Base-by-base conservation (phyloP, 1,140 invertebrate species). In the Ceratina calcarata region DNA sequence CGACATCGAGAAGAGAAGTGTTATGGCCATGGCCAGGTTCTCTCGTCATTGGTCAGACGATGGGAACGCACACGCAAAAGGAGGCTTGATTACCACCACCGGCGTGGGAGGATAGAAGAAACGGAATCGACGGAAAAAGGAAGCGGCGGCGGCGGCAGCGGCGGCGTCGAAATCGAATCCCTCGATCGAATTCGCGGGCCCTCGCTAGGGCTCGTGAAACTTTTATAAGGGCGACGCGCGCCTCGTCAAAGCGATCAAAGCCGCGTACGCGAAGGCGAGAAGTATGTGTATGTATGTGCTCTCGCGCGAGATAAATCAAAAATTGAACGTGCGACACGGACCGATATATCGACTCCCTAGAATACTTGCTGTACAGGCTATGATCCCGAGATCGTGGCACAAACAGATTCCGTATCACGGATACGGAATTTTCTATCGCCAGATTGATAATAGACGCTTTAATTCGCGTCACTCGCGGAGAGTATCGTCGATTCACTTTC, bases 221-320 rank as follows among this genome's bases (percentile, higher is more conserved):
- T 82, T 86, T 84, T 79, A 85, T 86, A 75, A 78, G 78, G 58
- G 16, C 20, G 60, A 8, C 78, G 69, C 60, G 16, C 20, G 60
- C 3, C 78, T 65, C 60, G 70, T 84, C 84, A 82, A 84, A 85
- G 83, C 66, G 84, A 82, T 86, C 84, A 85, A 86, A 86, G 84
- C 83, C 60, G 51, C 55, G 32, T 32, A 10, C 18, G 8, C 20
- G 22, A 55, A 37, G 75, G 75, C 16, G 75, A 51, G 37, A 51
- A 24, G 49, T 32, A 20, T 37, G 37, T 45, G 37, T 45, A 45
- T 45, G 37, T 45, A 45, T 45, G 37, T 45, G 37, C 37, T 45
- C 8, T 65, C 16, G 61, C 62, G 61, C 62, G 55, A 22, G 12
- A 66, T 69, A 37, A 45, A 69, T 76, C 7, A 78, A 78, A 70